These are phyloP conservation scores for Gallinago media DNA, from an alignment of 2,113 vertebrate species.

Conservation along the genomic window DNA sequence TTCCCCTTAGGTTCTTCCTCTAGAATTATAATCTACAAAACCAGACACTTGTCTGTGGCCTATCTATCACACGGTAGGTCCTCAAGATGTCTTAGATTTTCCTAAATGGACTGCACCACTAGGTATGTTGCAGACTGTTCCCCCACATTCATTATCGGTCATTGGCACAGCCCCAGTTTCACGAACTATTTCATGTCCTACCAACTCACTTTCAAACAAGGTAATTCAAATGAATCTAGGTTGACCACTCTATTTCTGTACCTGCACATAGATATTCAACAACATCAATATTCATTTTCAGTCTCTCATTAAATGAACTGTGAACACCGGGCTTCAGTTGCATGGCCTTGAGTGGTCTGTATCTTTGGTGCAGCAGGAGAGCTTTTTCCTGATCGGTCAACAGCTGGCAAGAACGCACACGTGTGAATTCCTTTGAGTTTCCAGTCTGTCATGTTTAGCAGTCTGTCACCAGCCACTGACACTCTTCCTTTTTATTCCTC, in stretches of 20 bases:
- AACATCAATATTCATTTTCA: not conserved
- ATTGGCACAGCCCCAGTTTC: not conserved
- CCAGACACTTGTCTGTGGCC: not conserved
- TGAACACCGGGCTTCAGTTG: not conserved
- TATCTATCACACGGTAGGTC: not conserved
- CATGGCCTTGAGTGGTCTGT: not conserved
- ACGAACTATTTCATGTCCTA: not conserved
- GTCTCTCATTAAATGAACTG: not conserved
- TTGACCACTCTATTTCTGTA: not conserved
- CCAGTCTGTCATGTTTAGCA: not conserved
- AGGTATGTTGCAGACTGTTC: not conserved
- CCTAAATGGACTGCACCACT: not conserved
- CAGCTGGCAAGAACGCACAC: not conserved
- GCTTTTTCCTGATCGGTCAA: not conserved
- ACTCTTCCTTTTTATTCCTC: not conserved
- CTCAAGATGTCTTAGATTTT: not conserved
- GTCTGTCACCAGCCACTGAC: not conserved
- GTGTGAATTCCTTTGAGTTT: not conserved
- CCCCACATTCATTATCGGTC: not conserved
- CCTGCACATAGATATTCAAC: not conserved
- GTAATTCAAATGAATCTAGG: not conserved
- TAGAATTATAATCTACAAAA: not conserved
- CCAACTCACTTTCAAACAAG: not conserved
- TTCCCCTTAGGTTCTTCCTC: not conserved
- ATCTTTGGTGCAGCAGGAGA: not conserved